phyloP scores from a whole-genome alignment of 2,888 invertebrate species.

The Hecatera dysodea region DNA sequence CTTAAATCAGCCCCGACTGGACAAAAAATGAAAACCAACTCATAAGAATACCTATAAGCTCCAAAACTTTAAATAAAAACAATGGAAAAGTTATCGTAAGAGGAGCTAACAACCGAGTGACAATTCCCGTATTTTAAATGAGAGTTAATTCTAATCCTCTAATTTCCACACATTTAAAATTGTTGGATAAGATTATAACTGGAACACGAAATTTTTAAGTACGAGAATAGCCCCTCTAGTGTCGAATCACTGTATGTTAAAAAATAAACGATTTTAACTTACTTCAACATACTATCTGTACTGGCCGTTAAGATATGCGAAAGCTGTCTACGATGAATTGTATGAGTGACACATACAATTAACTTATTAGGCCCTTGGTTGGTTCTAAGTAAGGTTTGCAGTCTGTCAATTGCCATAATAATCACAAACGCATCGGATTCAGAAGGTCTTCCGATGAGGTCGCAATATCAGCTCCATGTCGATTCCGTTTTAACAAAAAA shows the following conservation, averaged over 20 bases:
- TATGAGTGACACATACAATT: not conserved
- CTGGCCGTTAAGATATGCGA: not conserved
- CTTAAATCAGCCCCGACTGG: not conserved
- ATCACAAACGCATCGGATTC: slow-evolving; percentile 13
- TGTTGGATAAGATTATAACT: too few species aligned
- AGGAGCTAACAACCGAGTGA: too few species aligned
- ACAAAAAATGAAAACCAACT: not conserved
- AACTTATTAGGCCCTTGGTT: not conserved
- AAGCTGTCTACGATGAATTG: not conserved
- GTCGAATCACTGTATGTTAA: too few species aligned
- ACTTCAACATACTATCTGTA: not conserved
- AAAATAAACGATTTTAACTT: not conserved
- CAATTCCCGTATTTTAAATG: too few species aligned
- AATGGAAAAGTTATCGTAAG: too few species aligned
- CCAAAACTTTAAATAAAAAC: too few species aligned
- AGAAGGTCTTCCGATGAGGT: slow-evolving; percentile 38
- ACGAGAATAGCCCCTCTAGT: too few species aligned
- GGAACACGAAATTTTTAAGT: too few species aligned
- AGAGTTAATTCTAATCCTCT: not conserved
- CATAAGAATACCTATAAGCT: too few species aligned
- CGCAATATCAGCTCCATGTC: slow-evolving; percentile 25
- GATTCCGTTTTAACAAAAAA: not conserved
- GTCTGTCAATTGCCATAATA: slow-evolving; percentile 7
- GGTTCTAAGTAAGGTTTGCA: not conserved
- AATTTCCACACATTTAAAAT: too few species aligned